Evolutionary conservation across 2,888 invertebrate genomes (phyloP).

Genomic region (Portevinia maculata): DNA sequence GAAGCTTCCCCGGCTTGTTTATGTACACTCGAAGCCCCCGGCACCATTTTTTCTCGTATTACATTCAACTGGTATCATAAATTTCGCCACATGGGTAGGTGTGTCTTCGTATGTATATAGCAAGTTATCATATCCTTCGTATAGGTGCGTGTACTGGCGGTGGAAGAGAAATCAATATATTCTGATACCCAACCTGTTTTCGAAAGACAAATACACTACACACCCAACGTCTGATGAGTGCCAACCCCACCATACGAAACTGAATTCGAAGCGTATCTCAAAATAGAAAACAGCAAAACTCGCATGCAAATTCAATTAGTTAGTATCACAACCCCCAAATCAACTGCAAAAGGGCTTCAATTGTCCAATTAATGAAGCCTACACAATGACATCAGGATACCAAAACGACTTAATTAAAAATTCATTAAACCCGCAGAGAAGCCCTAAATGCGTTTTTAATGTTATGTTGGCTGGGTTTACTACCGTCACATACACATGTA

Average conservation of each 20-base stretch:
- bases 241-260: conserved; percentile 2
- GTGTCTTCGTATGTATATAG: background rate
- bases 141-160: background rate
- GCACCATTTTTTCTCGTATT: background rate
- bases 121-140: background rate
- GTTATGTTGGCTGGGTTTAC: background rate
- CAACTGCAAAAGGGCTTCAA: conserved; percentile 30
- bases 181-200: conserved; percentile 2
- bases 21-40: conserved; percentile 5
- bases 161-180: conserved; percentile 61
- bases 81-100: background rate
- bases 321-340: background rate
- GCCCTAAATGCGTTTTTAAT: conserved; percentile 27
- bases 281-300: conserved; percentile 10
- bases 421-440: conserved; percentile 35
- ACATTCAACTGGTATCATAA: conserved; percentile 61
- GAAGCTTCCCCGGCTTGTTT: conserved; percentile 11
- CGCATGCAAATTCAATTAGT: conserved; percentile 55
- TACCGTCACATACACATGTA: background rate
- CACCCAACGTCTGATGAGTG: background rate
- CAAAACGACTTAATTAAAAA: conserved; percentile 50
- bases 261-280: conserved; percentile 20
- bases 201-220: background rate
- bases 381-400: conserved; percentile 17
- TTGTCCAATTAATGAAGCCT: conserved; percentile 37